Evolutionary conservation across 2,797 vertebrate genomes (phyloP), one percentile per base, ranked within the genome.

Genomic region (Sebastes trivittatus): DNA sequence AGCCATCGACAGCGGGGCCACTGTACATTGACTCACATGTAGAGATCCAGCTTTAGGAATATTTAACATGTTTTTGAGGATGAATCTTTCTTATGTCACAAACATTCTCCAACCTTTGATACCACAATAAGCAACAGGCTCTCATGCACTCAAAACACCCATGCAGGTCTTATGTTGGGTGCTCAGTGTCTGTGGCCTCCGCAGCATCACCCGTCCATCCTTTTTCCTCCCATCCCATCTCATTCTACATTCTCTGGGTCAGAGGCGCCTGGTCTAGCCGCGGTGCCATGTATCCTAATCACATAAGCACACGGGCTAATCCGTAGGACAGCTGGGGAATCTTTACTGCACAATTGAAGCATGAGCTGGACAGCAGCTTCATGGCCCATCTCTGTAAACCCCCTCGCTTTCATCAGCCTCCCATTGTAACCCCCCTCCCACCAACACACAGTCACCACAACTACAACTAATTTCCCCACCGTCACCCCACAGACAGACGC

Each of bases 231-330:
- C 81, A 80, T 87, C 84, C 81, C 72, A 78, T 89, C 89, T 80
- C 79, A 88, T 91, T 88, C 83, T 64, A 78, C 87, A 93, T 93
- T 93, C 92, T 89, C 85, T 55, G 83, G 93, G 89, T 93, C 92
- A 93, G 90, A 94, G 95, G 94, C 95, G 95, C 95, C 95, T 70
- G 83, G 85, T 89, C 83, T 92, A 92, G 91, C 88, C 90, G 38
- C 89, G 94, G 94, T 95, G 95, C 95, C 95, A 88, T 95, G 94
- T 94, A 93, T 93, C 95, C 94, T 95, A 95, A 96, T 95, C 95
- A 94, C 94, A 94, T 96, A 96, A 96, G 95, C 94, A 92, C 92
- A 90, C 72, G 13, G 85, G 88, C 92, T 96, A 96, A 96, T 96
- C 96, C 94, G 72, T 30, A 73, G 90, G 93, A 96, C 96, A 96